phyloP scores from a whole-genome alignment of 2,797 vertebrate species.

The Sylvia borin region DNA sequence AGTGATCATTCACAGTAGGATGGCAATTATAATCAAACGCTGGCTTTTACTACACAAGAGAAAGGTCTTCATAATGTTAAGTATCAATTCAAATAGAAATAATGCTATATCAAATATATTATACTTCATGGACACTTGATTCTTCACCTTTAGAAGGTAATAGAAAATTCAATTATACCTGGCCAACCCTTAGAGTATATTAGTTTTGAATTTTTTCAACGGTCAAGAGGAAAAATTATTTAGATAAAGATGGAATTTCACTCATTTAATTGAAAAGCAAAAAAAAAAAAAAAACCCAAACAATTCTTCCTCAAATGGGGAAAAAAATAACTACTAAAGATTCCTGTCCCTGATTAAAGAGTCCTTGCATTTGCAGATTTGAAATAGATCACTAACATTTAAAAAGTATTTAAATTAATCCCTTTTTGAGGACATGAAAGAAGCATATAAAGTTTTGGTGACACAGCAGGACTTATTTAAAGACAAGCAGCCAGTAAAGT shows the following conservation, averaged over 20 bases:
- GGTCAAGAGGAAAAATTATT: neutral
- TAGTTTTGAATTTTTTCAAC: neutral
- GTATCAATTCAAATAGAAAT: conserved; percentile 9
- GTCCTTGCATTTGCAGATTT: neutral
- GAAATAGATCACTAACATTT: neutral
- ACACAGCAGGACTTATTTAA: neutral
- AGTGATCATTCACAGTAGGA: conserved; percentile 17
- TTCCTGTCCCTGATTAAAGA: neutral
- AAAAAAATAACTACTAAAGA: neutral
- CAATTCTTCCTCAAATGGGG: neutral
- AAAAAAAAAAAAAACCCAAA: neutral
- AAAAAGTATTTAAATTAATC: neutral
- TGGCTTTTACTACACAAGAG: neutral
- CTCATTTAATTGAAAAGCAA: neutral
- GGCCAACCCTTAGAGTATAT: neutral
- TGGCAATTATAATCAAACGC: conserved; percentile 34
- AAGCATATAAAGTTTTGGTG: neutral
- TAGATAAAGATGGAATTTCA: neutral
- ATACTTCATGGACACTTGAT: neutral
- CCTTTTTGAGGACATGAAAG: neutral
- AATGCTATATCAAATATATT: neutral
- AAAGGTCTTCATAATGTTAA: conserved; percentile 13
- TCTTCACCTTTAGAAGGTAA: conserved; percentile 13
- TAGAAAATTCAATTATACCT: neutral
- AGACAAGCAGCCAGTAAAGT: neutral